Percentiles rank a stretch among this genome's conserved stretches.
Evolutionary conservation across 2,888 invertebrate species (phyloP).

Genomic region (Asteroscopus sphinx): DNA sequence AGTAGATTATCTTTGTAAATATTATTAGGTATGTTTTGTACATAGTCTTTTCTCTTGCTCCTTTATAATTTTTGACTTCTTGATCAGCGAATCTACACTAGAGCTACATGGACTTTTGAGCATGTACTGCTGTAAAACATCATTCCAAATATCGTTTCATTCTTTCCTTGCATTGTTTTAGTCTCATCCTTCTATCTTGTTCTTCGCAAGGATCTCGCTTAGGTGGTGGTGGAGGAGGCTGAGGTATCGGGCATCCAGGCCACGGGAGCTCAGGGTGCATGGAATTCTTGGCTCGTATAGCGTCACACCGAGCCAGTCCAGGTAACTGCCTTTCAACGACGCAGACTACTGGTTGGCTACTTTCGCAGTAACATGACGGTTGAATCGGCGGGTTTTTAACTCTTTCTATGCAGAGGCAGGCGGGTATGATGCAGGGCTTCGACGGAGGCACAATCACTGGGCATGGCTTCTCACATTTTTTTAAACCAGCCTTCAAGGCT

Average conservation of each 20-base stretch:
- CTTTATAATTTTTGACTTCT: constrained; percentile 43
- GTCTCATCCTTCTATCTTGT: constrained; percentile 57
- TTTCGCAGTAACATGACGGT: constrained; percentile 16
- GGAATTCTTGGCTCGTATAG: constrained; percentile 54
- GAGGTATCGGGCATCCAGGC: not conserved
- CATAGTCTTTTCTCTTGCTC: no score
- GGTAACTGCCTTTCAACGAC: constrained; percentile 63
- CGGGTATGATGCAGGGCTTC: constrained; percentile 59
- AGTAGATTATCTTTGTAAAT: no score
- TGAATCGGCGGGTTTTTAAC: constrained; percentile 71
- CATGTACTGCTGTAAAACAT: constrained; percentile 54
- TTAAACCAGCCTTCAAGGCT: constrained; percentile 45
- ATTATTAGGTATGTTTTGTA: no score
- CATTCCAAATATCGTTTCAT: constrained; percentile 69
- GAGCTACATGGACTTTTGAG: constrained; percentile 28
- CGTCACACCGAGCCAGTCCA: constrained; percentile 33
- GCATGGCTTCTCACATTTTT: constrained; percentile 52
- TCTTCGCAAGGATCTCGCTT: constrained; percentile 69
- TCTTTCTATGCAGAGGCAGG: constrained; percentile 73
- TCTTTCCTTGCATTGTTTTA: constrained; percentile 66
- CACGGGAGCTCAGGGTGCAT: constrained; percentile 45
- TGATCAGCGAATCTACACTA: constrained; percentile 54
- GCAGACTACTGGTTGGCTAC: constrained; percentile 67
- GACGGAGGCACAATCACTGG: constrained; percentile 60
- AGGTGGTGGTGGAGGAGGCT: constrained; percentile 58